Evolutionary conservation across 2,888 invertebrate species (phyloP).

Genomic region (Trachelus iudaicus): DNA sequence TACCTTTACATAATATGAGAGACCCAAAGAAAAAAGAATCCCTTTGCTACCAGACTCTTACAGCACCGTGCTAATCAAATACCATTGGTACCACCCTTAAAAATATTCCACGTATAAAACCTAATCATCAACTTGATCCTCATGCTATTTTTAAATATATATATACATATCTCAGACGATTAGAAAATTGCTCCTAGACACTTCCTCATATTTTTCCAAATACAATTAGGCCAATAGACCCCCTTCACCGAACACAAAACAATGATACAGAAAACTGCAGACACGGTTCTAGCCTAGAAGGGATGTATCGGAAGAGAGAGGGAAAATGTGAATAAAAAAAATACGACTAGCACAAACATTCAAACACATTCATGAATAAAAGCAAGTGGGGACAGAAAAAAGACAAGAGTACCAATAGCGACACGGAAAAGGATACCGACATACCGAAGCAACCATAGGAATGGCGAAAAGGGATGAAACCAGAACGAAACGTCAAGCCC

Average conservation of each 20-base stretch:
- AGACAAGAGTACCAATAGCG: background rate
- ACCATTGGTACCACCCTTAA: background rate
- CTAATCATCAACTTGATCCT: background rate
- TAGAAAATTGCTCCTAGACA: background rate
- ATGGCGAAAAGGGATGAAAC: background rate
- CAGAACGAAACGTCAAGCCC: background rate
- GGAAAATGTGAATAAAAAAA: background rate
- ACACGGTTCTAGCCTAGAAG: background rate
- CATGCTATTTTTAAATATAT: background rate
- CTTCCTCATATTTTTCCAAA: background rate
- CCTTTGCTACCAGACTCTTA: background rate
- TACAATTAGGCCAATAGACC: background rate
- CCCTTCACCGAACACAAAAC: background rate
- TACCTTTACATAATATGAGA: background rate
- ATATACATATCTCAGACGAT: background rate
- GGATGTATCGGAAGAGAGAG: background rate
- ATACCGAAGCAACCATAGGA: background rate
- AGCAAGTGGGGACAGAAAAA: background rate
- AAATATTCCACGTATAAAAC: background rate
- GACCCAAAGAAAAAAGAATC: background rate
- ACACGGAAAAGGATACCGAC: background rate
- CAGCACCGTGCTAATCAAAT: background rate
- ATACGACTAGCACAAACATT: background rate
- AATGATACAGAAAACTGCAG: background rate
- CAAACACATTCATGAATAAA: background rate